These are phyloP conservation scores for Cremastinae sp. DNA, from an alignment of 2,888 invertebrate genomes.

Conservation along the genomic window DNA sequence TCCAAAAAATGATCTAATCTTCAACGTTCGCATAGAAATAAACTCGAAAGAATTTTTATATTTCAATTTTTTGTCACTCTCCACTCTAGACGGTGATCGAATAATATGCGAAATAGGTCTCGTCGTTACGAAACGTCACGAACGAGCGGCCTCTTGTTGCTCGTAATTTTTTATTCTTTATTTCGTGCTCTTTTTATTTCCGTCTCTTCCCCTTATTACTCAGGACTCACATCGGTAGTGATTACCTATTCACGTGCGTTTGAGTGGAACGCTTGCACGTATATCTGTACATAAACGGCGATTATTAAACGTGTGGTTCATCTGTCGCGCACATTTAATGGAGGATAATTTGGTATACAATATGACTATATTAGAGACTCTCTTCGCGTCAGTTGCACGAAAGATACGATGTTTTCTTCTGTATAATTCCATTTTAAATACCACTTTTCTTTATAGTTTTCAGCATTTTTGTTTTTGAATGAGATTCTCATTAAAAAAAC, in stretches of 20 bases:
- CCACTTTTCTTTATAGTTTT: slow-evolving; percentile 36
- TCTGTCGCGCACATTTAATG: slow-evolving; percentile 43
- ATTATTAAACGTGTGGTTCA: slow-evolving; percentile 53
- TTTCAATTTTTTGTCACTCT: too few species aligned
- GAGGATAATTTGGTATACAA: slow-evolving; percentile 24
- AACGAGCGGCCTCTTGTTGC: neutral
- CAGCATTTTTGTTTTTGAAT: slow-evolving; percentile 33
- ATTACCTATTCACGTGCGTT: slow-evolving; percentile 57
- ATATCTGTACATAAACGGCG: slow-evolving; percentile 27
- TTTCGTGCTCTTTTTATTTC: neutral
- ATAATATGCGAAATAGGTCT: neutral
- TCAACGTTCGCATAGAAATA: too few species aligned
- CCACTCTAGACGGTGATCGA: too few species aligned
- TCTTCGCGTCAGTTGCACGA: slow-evolving; percentile 17
- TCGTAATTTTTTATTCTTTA: neutral
- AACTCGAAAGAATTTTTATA: too few species aligned
- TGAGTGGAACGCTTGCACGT: slow-evolving; percentile 46
- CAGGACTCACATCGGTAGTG: slow-evolving; percentile 31
- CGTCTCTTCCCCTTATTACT: slow-evolving; percentile 27
- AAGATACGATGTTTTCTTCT: slow-evolving; percentile 11
- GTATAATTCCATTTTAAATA: slow-evolving; percentile 53
- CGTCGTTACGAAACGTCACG: neutral
- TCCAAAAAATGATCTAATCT: too few species aligned
- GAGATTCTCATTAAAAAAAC: too few species aligned
- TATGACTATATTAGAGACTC: slow-evolving; percentile 40